phyloP scores from a whole-genome alignment of 2,888 invertebrate genomes.

The Tinea semifulvella region DNA sequence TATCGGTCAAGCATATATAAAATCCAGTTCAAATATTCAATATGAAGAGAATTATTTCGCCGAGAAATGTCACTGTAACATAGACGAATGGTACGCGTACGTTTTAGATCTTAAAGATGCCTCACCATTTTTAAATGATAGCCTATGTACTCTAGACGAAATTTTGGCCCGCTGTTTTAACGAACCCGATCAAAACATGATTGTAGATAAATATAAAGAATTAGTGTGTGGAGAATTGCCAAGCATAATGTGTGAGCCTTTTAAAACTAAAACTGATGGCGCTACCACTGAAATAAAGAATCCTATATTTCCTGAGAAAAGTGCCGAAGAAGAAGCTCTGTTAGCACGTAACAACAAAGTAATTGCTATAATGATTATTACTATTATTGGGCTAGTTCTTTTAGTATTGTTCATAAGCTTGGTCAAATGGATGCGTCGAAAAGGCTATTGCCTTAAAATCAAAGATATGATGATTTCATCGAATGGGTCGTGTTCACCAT shows the following conservation, averaged over 20 bases:
- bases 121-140: conserved; percentile 54
- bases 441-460: conserved; percentile 58
- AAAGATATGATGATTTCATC: conserved; percentile 49
- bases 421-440: conserved; percentile 65
- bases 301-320: conserved; percentile 53
- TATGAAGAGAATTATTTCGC: conserved; percentile 72
- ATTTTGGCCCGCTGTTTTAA: conserved; percentile 72
- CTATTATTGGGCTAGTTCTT: conserved; percentile 57
- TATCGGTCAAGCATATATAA: conserved; percentile 59
- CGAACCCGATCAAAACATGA: conserved; percentile 69
- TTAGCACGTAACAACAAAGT: conserved; percentile 47
- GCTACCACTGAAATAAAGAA: conserved; percentile 45
- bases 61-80: conserved; percentile 69
- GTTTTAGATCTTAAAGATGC: conserved; percentile 46
- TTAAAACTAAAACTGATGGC: conserved; percentile 39
- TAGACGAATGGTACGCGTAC: conserved; percentile 64
- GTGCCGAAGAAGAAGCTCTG: conserved; percentile 27
- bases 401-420: conserved; percentile 63
- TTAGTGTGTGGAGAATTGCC: conserved; percentile 63
- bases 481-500: conserved; percentile 38
- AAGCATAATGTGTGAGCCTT: conserved; percentile 67
- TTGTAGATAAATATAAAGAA: conserved; percentile 69
- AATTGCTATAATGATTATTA: conserved; percentile 60
- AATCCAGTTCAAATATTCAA: conserved; percentile 43
- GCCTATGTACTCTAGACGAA: conserved; percentile 70